phyloP scores from a whole-genome alignment of 2,888 invertebrate species.

The Chaitophorus viminalis region DNA sequence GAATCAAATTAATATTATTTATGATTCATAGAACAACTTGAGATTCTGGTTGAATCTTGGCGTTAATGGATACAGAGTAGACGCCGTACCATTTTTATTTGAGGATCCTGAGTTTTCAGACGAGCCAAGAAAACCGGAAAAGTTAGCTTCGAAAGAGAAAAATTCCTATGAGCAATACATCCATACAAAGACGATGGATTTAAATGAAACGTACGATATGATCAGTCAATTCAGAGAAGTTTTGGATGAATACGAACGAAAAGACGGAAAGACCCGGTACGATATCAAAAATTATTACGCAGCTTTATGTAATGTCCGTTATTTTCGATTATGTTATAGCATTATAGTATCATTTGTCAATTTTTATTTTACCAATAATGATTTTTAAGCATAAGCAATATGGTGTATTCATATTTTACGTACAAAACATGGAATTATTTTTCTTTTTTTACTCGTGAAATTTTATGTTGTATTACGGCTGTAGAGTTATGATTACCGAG shows the following conservation, averaged over 20 bases:
- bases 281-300: neutral
- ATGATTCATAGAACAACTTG: conserved; percentile 71
- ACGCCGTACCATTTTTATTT: conserved; percentile 67
- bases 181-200: conserved; percentile 71
- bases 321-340: too few relatives aligned
- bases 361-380: too few relatives aligned
- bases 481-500: conserved; percentile 73
- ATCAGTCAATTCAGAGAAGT: conserved; percentile 75
- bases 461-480: neutral
- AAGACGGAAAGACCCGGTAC: conserved; percentile 53
- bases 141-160: neutral
- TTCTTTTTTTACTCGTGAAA: too few relatives aligned
- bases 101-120: conserved; percentile 68
- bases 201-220: conserved; percentile 73
- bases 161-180: conserved; percentile 68
- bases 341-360: too few relatives aligned
- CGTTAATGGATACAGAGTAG: conserved; percentile 83
- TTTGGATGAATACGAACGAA: conserved; percentile 71
- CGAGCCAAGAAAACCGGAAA: conserved; percentile 66
- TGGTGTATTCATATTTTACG: too few relatives aligned
- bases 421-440: too few relatives aligned
- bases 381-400: too few relatives aligned
- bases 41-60: conserved; percentile 85
- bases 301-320: too few relatives aligned
- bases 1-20: neutral